A percentile compares a stretch with the other conserved stretches of the same genome.
Evolutionary conservation across 2,113 vertebrate genomes (phyloP).

Genomic region (Siniperca knerii): DNA sequence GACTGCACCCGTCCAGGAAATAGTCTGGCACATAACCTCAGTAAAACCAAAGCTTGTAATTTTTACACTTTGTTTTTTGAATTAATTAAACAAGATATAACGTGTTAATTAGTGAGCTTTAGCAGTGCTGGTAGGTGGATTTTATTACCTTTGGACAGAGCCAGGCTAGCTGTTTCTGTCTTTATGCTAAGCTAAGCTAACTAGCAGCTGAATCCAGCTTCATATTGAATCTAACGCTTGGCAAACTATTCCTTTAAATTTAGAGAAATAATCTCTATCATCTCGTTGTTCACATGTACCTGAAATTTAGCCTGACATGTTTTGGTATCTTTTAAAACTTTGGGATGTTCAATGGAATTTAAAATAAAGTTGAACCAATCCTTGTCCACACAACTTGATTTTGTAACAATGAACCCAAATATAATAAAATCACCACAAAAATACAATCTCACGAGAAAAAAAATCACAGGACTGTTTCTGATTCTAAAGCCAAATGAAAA

Average conservation of each 20-base stretch:
- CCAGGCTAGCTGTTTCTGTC: no score
- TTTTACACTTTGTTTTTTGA: no score
- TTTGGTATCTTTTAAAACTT: no score
- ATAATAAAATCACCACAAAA: neutral
- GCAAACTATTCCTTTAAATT: neutral
- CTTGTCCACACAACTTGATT: neutral
- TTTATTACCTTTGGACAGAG: no score
- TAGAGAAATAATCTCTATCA: neutral
- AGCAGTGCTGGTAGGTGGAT: neutral
- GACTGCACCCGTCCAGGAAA: neutral
- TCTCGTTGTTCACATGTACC: neutral
- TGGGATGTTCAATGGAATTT: neutral
- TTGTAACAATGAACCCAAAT: neutral
- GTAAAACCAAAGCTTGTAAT: no score
- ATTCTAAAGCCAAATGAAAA: neutral
- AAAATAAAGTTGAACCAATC: neutral
- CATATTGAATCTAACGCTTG: neutral
- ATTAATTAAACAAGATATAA: no score
- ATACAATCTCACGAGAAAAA: no score
- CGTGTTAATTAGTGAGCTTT: neutral
- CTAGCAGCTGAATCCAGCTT: no score
- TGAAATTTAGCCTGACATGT: neutral
- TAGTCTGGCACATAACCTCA: neutral
- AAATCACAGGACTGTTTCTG: no score
- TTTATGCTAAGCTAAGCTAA: no score